Base-by-base conservation (phyloP, 2,797 vertebrate genomes). In the Miichthys miiuy region DNA sequence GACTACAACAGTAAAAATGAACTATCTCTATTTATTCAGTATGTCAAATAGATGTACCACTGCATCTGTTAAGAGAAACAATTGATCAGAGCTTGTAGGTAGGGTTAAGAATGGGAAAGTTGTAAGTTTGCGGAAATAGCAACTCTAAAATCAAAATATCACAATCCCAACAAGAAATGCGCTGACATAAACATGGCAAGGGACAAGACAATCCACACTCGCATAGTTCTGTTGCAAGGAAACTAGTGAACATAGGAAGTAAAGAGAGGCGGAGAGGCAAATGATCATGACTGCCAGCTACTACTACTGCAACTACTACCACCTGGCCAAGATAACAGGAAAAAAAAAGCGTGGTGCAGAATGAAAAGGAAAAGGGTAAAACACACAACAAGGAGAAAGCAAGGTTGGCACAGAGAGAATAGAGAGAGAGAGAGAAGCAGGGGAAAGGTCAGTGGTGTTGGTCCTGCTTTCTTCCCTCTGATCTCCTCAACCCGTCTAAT, bases 401-500 rank as follows among this genome's bases (percentile, higher is more conserved):
- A 20, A 81, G 66, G 27, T 72, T 81, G 78, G 86, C 71, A 61
- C 56, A 62, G 71, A 77, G 61, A 7, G 52, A 9, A n/a, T n/a
- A n/a, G n/a, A 7, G 21, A 78, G 44, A 51, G 67, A 64, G 57
- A 72, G 68, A 46, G 44, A 83, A 83, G 80, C 72, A 81, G 88
- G 88, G 73, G 75, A 88, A 86, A 88, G 85, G 77, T 91, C 89
- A 91, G 72, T 42, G 52, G 79, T 72, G 85, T 57, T 46, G 79
- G 64, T 89, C 75, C 68, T 65, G 73, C 79, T 86, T 85, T 79
- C 80, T 72, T 68, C 77, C 51, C 89, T 93, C 77, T 90, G 91
- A 92, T 93, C 91, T 91, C 80, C 81, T 81, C 75, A 16, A 74
- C 71, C 88, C 70, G 47, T 79, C 74, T 92, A 92, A 92, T 92